These are phyloP conservation scores for Meloidogyne floridensis DNA, from an alignment of 1,140 invertebrate genomes.

Conservation along the genomic window DNA sequence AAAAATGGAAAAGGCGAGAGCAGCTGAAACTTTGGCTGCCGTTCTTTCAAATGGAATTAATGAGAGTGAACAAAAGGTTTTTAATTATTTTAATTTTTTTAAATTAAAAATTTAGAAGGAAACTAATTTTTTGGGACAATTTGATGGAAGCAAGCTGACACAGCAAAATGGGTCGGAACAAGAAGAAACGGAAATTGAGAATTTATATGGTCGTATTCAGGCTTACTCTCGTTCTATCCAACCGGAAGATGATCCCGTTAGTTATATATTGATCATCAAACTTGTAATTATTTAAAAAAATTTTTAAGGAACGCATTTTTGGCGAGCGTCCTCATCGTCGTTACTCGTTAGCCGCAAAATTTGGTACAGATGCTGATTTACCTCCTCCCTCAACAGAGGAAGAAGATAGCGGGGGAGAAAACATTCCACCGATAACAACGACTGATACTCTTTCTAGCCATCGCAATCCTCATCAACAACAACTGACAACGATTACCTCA, in stretches of 20 bases:
- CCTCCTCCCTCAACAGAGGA: not conserved
- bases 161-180: slow-evolving; percentile 15
- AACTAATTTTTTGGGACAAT: not conserved
- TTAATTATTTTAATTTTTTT: not conserved
- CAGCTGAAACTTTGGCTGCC: not conserved
- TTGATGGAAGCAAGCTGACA: not conserved
- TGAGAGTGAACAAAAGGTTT: not conserved
- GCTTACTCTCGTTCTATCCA: slow-evolving; percentile 41
- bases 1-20: not conserved
- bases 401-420: not conserved
- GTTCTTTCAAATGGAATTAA: slow-evolving; percentile 16
- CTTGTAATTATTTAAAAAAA: not conserved
- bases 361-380: not conserved
- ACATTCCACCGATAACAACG: not conserved
- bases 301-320: slow-evolving; percentile 28
- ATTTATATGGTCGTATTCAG: slow-evolving; percentile 30
- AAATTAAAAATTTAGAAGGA: not conserved
- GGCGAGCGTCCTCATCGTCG: slow-evolving; percentile 24
- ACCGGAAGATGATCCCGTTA: slow-evolving; percentile 32
- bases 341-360: slow-evolving; percentile 15
- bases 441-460: not conserved
- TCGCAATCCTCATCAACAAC: not conserved
- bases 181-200: slow-evolving; percentile 23
- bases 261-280: not conserved
- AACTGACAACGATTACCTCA: slow-evolving; percentile 6